Conservation (phyloP, 2,113 vertebrate species). For the Myrmecobius fasciatus region DNA sequence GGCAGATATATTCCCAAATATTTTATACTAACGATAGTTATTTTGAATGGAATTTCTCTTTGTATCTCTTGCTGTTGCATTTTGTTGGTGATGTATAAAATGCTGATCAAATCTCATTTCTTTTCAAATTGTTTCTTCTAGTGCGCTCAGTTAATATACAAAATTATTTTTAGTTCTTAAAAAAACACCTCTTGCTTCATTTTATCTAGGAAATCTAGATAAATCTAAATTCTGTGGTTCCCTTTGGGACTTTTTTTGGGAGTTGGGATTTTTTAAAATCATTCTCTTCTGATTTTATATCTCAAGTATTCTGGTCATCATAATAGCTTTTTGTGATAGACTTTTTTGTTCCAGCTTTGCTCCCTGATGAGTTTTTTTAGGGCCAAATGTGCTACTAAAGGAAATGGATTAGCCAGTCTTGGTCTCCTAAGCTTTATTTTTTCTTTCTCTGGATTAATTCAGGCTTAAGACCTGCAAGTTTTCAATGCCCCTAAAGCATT, state of each 20-base stretch:
- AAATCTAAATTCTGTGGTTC: not conserved
- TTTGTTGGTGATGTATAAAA: too few relatives aligned
- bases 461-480: not conserved
- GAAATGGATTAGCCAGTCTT: not conserved
- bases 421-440: not conserved
- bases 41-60: too few relatives aligned
- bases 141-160: not conserved
- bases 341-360: not conserved
- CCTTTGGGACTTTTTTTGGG: too few relatives aligned
- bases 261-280: not conserved
- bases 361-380: not conserved
- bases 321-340: not conserved
- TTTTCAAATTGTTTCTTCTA: too few relatives aligned
- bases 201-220: not conserved
- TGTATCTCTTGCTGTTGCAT: too few relatives aligned
- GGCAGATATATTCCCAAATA: too few relatives aligned
- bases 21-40: too few relatives aligned
- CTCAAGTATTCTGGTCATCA: not conserved
- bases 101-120: too few relatives aligned
- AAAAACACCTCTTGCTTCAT: not conserved
- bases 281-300: not conserved
- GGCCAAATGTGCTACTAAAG: not conserved
- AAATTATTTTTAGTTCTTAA: not conserved
- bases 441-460: not conserved
- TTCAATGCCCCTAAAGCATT: too few relatives aligned